Evolutionary conservation across 2,113 vertebrate species (phyloP), one percentile per base, ranked within the genome.

Genomic region (Spea bombifrons): DNA sequence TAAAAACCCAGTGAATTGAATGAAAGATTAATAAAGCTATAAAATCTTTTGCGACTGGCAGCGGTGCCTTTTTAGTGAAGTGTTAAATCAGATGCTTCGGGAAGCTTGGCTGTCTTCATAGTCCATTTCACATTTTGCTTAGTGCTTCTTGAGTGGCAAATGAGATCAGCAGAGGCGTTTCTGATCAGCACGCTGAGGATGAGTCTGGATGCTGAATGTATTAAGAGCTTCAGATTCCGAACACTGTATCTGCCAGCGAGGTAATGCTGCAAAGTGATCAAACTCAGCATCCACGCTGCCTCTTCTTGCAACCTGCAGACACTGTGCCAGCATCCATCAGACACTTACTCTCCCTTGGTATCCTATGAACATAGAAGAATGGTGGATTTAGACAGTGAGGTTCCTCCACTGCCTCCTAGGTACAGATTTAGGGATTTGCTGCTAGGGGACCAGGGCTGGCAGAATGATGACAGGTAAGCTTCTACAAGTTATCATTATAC

Each of bases 391-490:
- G 94, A 95, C 88, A 95, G 90, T 44, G 95, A 96, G 82, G 96
- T 96, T 61, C 95, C 93, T 5, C 94, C 95, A 55, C 91, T 97
- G 46, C 95, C 95, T 4, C 94, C 93, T 66, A 93, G 94, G 83
- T 95, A 95, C 85, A 89, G 96, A 73, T 96, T 97, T 87, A 91
- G 94, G 81, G 96, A 98, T 86, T 83, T 98, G 88, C 92, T 98
- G 81, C 90, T 98, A 4, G 95, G 95, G 59, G 96, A 98, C 84
- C 95, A 96, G 84, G 92, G 88, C 83, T 96, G 94, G 91, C 95
- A 94, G 75, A 94, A 93, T 55, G 93, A 95, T 66, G 95, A 97
- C 92, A 96, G 95, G 96, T 97, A 86, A 77, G 82, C 1, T 8
- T 9, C 55, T 59, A 59, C 55, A 59, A 59, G 12, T 9, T 59